Conservation (phyloP, 2,113 vertebrate species). For the Sphyrna mokarran region DNA sequence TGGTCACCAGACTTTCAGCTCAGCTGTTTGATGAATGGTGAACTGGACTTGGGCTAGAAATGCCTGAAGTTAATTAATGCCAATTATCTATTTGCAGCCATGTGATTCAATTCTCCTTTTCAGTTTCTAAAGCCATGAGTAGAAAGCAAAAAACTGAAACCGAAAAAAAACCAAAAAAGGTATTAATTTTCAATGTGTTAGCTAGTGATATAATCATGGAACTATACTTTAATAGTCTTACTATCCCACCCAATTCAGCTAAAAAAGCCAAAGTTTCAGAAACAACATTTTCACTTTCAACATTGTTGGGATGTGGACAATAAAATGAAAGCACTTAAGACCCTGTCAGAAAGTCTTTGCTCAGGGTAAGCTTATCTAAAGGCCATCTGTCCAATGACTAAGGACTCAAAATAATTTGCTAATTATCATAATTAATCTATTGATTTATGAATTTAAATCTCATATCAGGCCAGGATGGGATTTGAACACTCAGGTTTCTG, state of each 20-base stretch:
- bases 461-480: neutral
- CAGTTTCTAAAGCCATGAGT: neutral
- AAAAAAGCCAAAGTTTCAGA: neutral
- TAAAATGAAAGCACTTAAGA: neutral
- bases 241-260: neutral
- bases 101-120: neutral
- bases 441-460: neutral
- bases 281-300: neutral
- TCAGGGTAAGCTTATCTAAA: neutral
- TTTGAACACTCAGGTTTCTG: neutral
- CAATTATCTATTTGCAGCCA: neutral
- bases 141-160: neutral
- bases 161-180: neutral
- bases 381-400: neutral
- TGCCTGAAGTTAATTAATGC: neutral
- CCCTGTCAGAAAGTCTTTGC: neutral
- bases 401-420: neutral
- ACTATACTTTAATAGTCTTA: neutral
- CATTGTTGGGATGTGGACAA: neutral
- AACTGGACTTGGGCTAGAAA: neutral
- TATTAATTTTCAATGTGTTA: neutral
- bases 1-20: constrained; percentile 62
- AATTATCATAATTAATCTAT: neutral
- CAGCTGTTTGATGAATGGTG: constrained; percentile 8
- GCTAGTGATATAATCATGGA: neutral